A percentile compares a stretch with the other conserved stretches of the same genome.
Evolutionary conservation across 2,888 invertebrate genomes (phyloP).

Genomic region (Drosophila anceps): DNA sequence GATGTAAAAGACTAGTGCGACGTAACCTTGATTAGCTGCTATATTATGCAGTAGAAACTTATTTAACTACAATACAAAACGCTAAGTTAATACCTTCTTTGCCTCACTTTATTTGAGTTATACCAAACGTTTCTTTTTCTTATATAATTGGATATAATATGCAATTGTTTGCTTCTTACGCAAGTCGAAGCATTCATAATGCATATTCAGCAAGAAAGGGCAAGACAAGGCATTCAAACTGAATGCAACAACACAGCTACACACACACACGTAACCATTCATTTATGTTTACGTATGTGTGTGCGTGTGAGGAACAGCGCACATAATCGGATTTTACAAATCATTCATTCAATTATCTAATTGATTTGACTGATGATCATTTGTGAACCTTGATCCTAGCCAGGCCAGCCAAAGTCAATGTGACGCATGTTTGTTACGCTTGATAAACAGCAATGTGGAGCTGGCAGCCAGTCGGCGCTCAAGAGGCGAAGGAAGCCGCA

Average conservation of each 20-base stretch:
- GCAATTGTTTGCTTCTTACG: constrained; percentile 25
- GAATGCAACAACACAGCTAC: constrained; percentile 16
- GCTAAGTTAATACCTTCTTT: not conserved
- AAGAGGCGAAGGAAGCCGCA: not conserved
- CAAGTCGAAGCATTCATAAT: constrained; percentile 34
- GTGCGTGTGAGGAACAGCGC: constrained; percentile 27
- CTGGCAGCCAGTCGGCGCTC: constrained; percentile 12
- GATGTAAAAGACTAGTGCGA: not conserved
- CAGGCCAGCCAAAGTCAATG: constrained; percentile 60
- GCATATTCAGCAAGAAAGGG: constrained; percentile 43
- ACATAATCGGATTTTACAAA: constrained; percentile 81
- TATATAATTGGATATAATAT: constrained; percentile 23
- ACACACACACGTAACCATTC: constrained; percentile 4
- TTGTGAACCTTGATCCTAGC: constrained; percentile 75
- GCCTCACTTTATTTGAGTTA: not conserved
- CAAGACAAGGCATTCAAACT: constrained; percentile 13
- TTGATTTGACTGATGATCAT: constrained; percentile 83
- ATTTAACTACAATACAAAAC: too few relatives aligned
- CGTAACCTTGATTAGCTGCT: not conserved
- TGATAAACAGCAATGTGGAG: constrained; percentile 57
- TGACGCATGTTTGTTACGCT: constrained; percentile 78
- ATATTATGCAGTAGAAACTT: not conserved
- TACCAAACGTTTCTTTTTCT: constrained; percentile 40
- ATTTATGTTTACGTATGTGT: not conserved
- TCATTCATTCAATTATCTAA: constrained; percentile 81